A percentile compares a stretch with the other conserved stretches of the same genome.
These are phyloP conservation scores for Ahaetulla prasina DNA, from an alignment of 2,113 vertebrate species.

Conservation along the genomic window DNA sequence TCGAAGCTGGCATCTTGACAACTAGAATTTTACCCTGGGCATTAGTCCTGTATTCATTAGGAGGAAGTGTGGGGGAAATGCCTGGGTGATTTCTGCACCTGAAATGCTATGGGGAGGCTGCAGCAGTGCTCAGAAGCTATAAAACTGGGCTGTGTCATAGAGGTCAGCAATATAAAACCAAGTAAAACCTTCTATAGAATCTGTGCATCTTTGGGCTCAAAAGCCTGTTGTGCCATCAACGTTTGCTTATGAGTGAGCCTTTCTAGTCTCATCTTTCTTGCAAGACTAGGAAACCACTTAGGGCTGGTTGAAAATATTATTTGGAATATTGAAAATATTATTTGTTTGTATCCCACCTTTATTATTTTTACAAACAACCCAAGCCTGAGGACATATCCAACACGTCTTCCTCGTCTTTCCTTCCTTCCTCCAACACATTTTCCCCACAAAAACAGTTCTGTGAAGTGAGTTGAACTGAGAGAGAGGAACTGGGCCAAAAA, in stretches of 20 bases:
- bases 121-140: not conserved
- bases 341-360: not conserved
- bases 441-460: not conserved
- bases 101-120: not conserved
- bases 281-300: not conserved
- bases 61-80: not conserved
- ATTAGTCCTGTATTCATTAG: conserved; percentile 31
- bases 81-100: not conserved
- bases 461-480: not conserved
- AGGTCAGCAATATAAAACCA: not conserved
- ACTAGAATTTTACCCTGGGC: conserved; percentile 2
- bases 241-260: too few species aligned
- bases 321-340: not conserved
- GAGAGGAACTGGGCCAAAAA: not conserved
- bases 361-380: not conserved
- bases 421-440: not conserved
- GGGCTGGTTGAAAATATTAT: not conserved
- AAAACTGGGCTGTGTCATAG: not conserved
- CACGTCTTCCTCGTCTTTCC: not conserved
- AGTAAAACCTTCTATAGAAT: not conserved
- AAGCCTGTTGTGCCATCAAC: not conserved
- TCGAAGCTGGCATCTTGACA: not conserved
- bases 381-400: not conserved
- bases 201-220: not conserved
- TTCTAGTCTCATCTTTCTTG: not conserved